Percentiles rank a stretch among this genome's conserved stretches.
Evolutionary conservation across 2,797 vertebrate species (phyloP).

Genomic region (Rhinatrema bivittatum): DNA sequence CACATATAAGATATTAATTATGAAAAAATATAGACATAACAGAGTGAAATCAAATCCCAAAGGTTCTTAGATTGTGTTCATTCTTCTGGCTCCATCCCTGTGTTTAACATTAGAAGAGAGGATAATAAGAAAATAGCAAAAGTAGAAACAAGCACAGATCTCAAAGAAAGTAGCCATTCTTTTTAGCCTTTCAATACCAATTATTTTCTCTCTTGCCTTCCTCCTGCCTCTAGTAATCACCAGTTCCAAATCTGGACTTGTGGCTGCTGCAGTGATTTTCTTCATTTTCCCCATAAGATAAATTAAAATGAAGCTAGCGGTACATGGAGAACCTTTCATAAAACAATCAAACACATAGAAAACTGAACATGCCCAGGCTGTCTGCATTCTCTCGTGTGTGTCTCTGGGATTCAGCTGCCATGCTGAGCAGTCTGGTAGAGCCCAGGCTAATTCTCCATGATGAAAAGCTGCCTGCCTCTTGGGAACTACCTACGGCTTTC

Average conservation of each 20-base stretch:
- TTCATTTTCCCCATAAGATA: neutral
- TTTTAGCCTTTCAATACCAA: too few species aligned
- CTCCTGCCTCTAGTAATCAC: neutral
- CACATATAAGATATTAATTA: too few species aligned
- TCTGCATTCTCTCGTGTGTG: slow-evolving; percentile 9
- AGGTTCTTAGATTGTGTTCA: too few species aligned
- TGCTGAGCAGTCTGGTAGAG: slow-evolving; percentile 9
- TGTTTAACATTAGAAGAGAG: too few species aligned
- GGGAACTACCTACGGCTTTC: slow-evolving; percentile 49
- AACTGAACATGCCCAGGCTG: slow-evolving; percentile 17
- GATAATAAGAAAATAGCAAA: too few species aligned
- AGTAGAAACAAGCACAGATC: too few species aligned
- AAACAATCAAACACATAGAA: neutral
- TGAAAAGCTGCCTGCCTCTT: slow-evolving; percentile 13
- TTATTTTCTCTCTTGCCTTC: neutral
- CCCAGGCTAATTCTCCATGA: slow-evolving; percentile 13
- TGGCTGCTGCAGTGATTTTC: slow-evolving; percentile 5
- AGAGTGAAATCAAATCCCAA: too few species aligned
- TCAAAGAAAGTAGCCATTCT: too few species aligned
- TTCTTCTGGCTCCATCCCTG: too few species aligned
- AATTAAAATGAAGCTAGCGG: neutral
- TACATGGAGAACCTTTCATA: neutral
- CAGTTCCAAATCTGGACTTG: slow-evolving; percentile 10
- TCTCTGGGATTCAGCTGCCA: slow-evolving; percentile 31
- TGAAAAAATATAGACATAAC: too few species aligned